These are phyloP conservation scores for Deilephila elpenor DNA, from an alignment of 2,888 invertebrate species.

Conservation along the genomic window DNA sequence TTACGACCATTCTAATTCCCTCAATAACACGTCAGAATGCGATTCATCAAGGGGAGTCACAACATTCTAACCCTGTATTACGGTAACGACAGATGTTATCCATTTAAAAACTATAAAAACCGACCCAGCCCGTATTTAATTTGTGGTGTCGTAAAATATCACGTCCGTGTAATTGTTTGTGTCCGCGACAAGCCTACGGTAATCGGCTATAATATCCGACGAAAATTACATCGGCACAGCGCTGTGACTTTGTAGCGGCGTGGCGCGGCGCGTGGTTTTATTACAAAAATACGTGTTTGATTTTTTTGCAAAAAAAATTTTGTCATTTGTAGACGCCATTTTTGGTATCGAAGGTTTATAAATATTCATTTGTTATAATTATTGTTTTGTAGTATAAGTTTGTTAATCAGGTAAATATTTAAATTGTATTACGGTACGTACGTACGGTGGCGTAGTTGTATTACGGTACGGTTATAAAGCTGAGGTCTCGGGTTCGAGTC, in stretches of 20 bases:
- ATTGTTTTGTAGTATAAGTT: too few species aligned
- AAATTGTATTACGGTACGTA: too few species aligned
- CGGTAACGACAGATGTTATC: neutral
- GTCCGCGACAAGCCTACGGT: conserved; percentile 47
- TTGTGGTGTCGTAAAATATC: conserved; percentile 47
- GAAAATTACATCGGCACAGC: conserved; percentile 44
- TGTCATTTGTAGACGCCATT: too few species aligned
- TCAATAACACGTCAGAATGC: neutral
- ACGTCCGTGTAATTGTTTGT: conserved; percentile 46
- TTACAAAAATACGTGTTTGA: too few species aligned
- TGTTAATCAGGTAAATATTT: too few species aligned
- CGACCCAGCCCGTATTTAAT: conserved; percentile 37
- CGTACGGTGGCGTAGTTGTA: too few species aligned
- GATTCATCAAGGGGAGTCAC: neutral
- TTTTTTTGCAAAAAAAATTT: too few species aligned
- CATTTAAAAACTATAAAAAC: conserved; percentile 33
- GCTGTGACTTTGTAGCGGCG: conserved; percentile 54
- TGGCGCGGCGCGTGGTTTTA: neutral
- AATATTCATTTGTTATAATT: too few species aligned
- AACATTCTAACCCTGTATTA: neutral
- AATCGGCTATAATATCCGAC: conserved; percentile 58
- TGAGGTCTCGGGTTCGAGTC: too few species aligned
- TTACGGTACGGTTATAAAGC: too few species aligned
- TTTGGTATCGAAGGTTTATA: too few species aligned
- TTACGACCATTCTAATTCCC: neutral